Evolutionary conservation across 2,797 vertebrate genomes (phyloP).

Genomic region (Rhadinocentrus ornatus): DNA sequence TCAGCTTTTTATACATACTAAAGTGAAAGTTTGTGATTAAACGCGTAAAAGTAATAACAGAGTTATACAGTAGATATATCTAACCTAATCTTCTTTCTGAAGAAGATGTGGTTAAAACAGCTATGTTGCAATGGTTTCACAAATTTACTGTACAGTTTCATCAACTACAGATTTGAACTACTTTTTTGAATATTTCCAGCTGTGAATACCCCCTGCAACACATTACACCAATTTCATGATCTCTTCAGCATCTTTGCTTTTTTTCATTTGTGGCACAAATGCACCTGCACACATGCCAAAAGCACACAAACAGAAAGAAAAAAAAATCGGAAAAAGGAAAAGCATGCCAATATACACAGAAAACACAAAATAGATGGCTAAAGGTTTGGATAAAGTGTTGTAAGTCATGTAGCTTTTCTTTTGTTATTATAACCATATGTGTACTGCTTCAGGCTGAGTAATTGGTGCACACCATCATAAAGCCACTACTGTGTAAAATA

Average conservation of each 20-base stretch:
- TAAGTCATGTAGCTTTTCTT: constrained; percentile 55
- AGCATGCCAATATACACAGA: constrained; percentile 9
- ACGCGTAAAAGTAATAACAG: not conserved
- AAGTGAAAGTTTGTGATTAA: not conserved
- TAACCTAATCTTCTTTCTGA: not conserved
- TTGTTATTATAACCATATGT: constrained; percentile 50
- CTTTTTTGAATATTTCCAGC: constrained; percentile 44
- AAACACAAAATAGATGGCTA: constrained; percentile 16
- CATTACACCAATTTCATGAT: constrained; percentile 57
- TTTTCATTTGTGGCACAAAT: constrained; percentile 30
- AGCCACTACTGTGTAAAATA: constrained; percentile 58
- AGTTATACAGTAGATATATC: too few relatives aligned
- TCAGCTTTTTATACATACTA: not conserved
- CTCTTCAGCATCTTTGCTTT: constrained; percentile 31
- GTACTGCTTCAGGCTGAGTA: constrained; percentile 63
- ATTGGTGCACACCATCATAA: constrained; percentile 62
- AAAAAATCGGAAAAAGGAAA: constrained; percentile 3
- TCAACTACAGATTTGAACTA: constrained; percentile 9
- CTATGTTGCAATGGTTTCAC: not conserved
- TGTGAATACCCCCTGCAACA: constrained; percentile 25
- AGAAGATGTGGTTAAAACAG: not conserved
- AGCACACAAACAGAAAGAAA: not conserved
- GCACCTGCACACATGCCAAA: constrained; percentile 10
- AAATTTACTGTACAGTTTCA: not conserved
- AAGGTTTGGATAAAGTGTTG: constrained; percentile 66